Percentiles rank a stretch among this genome's conserved stretches.
These are phyloP conservation scores for Daboia siamensis DNA, from an alignment of 2,113 vertebrate species.

Conservation along the genomic window DNA sequence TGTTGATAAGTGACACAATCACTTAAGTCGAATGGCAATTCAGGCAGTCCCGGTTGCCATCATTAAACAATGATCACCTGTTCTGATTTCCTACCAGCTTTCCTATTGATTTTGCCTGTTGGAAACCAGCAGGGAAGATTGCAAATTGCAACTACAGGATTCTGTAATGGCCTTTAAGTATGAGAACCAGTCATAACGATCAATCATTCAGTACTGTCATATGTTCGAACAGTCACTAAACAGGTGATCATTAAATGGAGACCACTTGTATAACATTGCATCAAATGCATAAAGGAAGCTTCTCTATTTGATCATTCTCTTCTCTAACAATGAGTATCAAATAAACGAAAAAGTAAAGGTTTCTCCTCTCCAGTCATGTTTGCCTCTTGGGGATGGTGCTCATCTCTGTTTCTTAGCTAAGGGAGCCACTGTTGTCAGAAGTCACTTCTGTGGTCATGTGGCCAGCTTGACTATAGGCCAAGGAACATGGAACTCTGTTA, in stretches of 20 bases:
- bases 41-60: background rate
- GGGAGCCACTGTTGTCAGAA: too few relatives aligned
- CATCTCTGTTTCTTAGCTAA: too few relatives aligned
- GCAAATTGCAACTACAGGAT: background rate
- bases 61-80: background rate
- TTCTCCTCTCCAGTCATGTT: too few relatives aligned
- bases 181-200: background rate
- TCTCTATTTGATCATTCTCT: background rate
- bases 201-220: background rate
- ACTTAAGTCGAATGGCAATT: background rate
- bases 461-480: too few relatives aligned
- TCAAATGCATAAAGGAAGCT: background rate
- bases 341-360: background rate
- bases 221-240: background rate
- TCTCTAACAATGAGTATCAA: background rate
- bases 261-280: background rate
- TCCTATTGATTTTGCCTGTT: background rate
- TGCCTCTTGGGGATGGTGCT: too few relatives aligned
- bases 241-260: background rate
- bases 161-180: background rate
- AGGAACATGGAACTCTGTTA: too few relatives aligned
- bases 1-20: background rate
- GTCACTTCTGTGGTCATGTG: too few relatives aligned
- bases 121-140: background rate
- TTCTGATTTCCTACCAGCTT: background rate